Conservation (phyloP, 2,888 invertebrate species). For the Pammene fasciana region DNA sequence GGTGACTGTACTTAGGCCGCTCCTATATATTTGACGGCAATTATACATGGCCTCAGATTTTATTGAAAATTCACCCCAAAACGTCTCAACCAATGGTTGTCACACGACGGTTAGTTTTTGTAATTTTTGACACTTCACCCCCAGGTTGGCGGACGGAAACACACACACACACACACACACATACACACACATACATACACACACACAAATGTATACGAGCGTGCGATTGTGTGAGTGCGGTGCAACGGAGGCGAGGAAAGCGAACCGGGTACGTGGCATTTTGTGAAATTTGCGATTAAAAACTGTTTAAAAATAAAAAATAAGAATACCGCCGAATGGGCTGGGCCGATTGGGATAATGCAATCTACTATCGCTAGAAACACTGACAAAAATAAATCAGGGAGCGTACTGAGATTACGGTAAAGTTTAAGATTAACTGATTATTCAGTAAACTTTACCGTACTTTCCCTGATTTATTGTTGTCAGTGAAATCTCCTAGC, state of each 20-base stretch:
- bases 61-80: background rate
- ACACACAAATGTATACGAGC: background rate
- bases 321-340: too few species aligned
- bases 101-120: constrained; percentile 1
- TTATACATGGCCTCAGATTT: background rate
- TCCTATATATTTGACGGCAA: background rate
- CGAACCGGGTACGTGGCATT: constrained; percentile 24
- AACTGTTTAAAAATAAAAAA: background rate
- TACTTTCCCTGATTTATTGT: too few species aligned
- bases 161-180: background rate
- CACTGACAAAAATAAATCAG: too few species aligned
- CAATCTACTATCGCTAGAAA: too few species aligned
- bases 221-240: constrained; percentile 9
- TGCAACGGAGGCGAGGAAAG: background rate
- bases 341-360: too few species aligned
- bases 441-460: too few species aligned
- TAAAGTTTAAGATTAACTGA: too few species aligned
- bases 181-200: background rate
- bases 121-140: constrained; percentile 36
- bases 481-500: too few species aligned
- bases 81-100: background rate
- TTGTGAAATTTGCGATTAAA: background rate
- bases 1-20: too few species aligned
- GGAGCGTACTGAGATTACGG: too few species aligned
- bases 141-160: constrained; percentile 17